These are phyloP conservation scores for Aproaerema taeniolella DNA, from an alignment of 2,888 invertebrate species.

Conservation along the genomic window DNA sequence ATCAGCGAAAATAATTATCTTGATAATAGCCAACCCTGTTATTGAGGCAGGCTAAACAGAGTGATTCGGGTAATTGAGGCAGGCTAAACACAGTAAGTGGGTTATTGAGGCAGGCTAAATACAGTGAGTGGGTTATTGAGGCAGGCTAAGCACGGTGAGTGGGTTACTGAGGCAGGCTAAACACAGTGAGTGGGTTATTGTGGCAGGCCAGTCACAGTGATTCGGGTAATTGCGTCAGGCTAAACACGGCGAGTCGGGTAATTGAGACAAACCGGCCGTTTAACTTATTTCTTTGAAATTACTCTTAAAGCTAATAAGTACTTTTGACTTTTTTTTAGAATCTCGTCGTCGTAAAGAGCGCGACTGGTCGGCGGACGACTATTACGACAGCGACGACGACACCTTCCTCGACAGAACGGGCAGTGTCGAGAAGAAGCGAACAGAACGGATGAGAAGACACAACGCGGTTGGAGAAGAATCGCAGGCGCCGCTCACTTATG, in stretches of 20 bases:
- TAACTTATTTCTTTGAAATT: too few species aligned
- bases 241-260: not conserved
- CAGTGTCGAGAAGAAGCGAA: constrained; percentile 90
- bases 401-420: constrained; percentile 97
- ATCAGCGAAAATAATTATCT: too few species aligned
- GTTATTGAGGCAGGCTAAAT: not conserved
- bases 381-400: constrained; percentile 96
- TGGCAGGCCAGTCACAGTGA: not conserved
- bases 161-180: not conserved
- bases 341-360: constrained; percentile 87
- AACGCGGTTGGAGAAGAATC: constrained; percentile 71
- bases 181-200: constrained; percentile 39
- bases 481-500: constrained; percentile 75
- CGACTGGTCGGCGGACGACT: constrained; percentile 92
- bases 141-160: not conserved
- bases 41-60: constrained; percentile 90
- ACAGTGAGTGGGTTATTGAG: constrained; percentile 21
- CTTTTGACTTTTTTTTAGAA: constrained; percentile 78
- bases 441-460: constrained; percentile 83
- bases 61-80: constrained; percentile 58
- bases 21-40: too few species aligned
- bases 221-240: not conserved
- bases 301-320: too few species aligned
- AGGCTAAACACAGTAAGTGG: not conserved
- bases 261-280: not conserved